Percentiles rank a stretch among this genome's conserved stretches.
phyloP scores from a whole-genome alignment of 1,140 invertebrate genomes.

The Stratiolaelaps scimitus region DNA sequence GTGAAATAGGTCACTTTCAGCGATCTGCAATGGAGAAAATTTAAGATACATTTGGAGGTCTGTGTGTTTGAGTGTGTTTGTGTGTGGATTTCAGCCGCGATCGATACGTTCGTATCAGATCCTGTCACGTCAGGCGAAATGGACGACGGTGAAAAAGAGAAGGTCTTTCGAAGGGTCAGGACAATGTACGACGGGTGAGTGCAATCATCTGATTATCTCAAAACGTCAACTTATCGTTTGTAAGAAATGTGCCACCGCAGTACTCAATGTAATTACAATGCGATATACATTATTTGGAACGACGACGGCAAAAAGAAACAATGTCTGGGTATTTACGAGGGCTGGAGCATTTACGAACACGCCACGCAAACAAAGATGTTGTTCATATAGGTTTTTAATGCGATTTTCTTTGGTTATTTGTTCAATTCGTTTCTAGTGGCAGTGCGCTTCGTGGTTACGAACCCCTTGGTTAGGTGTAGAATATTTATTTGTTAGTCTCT shows the following conservation, averaged over 20 bases:
- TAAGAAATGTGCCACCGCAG: not conserved
- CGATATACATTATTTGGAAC: not conserved
- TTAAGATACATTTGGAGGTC: too few species aligned
- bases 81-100: not conserved
- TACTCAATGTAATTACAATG: not conserved
- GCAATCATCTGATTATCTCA: not conserved
- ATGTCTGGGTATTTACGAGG: not conserved
- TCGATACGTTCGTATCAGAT: slow-evolving; percentile 22
- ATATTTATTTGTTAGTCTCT: too few species aligned
- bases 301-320: not conserved
- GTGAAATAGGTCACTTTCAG: too few species aligned
- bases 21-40: too few species aligned
- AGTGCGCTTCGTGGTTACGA: too few species aligned
- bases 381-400: too few species aligned
- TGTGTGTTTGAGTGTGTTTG: not conserved
- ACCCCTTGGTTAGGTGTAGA: too few species aligned
- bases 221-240: not conserved
- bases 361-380: too few species aligned
- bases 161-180: slow-evolving; percentile 10
- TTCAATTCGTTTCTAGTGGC: too few species aligned
- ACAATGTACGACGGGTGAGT: slow-evolving; percentile 11
- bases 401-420: too few species aligned
- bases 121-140: not conserved
- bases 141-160: slow-evolving; percentile 22
- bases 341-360: not conserved